Evolutionary conservation across 2,888 invertebrate genomes (phyloP).

Genomic region (Xestia c-nigrum): DNA sequence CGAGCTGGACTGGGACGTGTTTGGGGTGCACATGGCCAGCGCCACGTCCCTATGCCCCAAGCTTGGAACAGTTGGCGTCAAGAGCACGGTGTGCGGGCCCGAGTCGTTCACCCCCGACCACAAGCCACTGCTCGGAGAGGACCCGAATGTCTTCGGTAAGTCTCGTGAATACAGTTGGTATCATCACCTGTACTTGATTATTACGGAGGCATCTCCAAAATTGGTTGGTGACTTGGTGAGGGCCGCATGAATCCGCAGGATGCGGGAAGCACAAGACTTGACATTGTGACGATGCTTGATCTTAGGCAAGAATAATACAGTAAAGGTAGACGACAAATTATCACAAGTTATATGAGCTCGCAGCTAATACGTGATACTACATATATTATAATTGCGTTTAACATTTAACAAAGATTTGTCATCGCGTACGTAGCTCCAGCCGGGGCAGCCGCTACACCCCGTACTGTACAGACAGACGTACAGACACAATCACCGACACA

Average conservation of each 20-base stretch:
- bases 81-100: slow-evolving; percentile 96
- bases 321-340: too few species aligned
- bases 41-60: slow-evolving; percentile 94
- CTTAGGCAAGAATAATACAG: too few species aligned
- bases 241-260: neutral
- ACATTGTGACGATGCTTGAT: neutral
- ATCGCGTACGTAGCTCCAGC: slow-evolving; percentile 40
- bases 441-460: slow-evolving; percentile 24
- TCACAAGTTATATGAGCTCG: slow-evolving; percentile 26
- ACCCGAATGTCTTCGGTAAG: slow-evolving; percentile 91
- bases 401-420: slow-evolving; percentile 58
- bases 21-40: slow-evolving; percentile 93
- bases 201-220: neutral
- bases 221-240: neutral
- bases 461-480: slow-evolving; percentile 49
- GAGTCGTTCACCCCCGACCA: slow-evolving; percentile 98
- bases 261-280: neutral
- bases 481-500: slow-evolving; percentile 77
- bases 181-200: neutral
- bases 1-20: slow-evolving; percentile 96
- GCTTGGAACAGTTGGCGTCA: slow-evolving; percentile 94
- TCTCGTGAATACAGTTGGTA: neutral
- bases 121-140: slow-evolving; percentile 95
- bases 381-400: slow-evolving; percentile 50
- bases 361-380: slow-evolving; percentile 31